Base-by-base conservation (phyloP, 2,113 vertebrate genomes). In the Panthera leo region DNA sequence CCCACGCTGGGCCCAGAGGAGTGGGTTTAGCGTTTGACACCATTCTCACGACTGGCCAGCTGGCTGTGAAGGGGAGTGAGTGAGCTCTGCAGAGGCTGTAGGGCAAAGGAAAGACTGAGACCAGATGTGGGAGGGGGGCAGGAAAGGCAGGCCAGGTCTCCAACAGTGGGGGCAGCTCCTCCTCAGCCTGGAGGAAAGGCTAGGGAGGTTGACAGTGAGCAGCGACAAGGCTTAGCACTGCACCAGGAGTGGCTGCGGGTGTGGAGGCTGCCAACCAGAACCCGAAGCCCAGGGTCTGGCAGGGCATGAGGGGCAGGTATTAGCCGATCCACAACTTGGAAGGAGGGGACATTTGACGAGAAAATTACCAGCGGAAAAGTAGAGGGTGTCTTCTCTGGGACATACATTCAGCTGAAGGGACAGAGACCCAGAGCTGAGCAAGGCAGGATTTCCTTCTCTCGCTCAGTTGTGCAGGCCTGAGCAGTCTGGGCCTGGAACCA, bases 391-490 rank as follows among this genome's bases (percentile, higher is more conserved):
- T 85, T 70, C 34, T 31, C 5, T 61, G 90, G 82, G 76, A n/a
- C 34, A 1, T 34, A 15, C 45, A 16, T 85, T 94, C 31, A 7
- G 25, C 39, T 0, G 2, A 93, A 94, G 58, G 42, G 45, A 58
- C 42, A 70, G 71, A 45, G 48, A 51, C 68, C 14, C 23, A 39
- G 11, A 85, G 55, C 23, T 36, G 75, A 16, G 6, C 58, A n/a
- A 21, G 27, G 9, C 1, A 4, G 39, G 31, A 4, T 48, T 51
- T 48, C 61, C 67, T 36, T 42, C 76, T 70, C 48, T 76, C 23
- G 1, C 13, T 45, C 9, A 0, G 0, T 3, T n/a, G 1, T 55
- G 65, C 4, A 7, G 23, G 19, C 18, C 21, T 3, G 23, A 67
- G 75, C 19, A 18, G 51, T 11, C 13, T 2, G 2, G 88, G 51